phyloP scores from a whole-genome alignment of 2,797 vertebrate species.

The Oreonectes daqikongensis region DNA sequence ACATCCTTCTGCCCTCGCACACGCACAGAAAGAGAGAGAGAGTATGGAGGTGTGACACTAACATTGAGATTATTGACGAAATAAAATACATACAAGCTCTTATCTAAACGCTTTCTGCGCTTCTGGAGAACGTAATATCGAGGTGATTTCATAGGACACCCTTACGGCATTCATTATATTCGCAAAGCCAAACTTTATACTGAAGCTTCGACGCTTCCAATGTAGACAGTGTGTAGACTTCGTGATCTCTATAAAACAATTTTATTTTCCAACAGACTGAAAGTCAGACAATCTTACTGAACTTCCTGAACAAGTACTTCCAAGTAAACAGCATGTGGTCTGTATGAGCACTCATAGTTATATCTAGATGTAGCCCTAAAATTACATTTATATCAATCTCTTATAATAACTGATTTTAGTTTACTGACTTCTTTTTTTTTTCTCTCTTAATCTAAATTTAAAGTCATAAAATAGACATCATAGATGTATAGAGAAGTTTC shows the following conservation, averaged over 20 bases:
- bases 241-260: not conserved
- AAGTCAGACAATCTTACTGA: no score
- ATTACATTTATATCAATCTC: no score
- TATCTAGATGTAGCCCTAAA: no score
- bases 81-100: constrained; percentile 34
- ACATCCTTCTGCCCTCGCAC: constrained; percentile 57
- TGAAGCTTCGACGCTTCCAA: not conserved
- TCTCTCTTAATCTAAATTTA: no score
- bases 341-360: no score
- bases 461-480: no score
- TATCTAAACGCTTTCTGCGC: constrained; percentile 1
- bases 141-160: not conserved
- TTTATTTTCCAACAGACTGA: no score
- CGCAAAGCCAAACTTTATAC: not conserved
- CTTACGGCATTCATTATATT: not conserved
- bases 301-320: no score
- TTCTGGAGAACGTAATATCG: not conserved
- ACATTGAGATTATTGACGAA: constrained; percentile 50
- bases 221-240: not conserved
- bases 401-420: no score
- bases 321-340: no score
- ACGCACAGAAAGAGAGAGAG: constrained; percentile 54
- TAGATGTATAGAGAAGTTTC: no score
- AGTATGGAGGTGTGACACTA: constrained; percentile 35
- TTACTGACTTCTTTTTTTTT: no score